A percentile compares a stretch with the other conserved stretches of the same genome.
Conservation (phyloP, 1,140 invertebrate species). For the Drosophila nannoptera region DNA sequence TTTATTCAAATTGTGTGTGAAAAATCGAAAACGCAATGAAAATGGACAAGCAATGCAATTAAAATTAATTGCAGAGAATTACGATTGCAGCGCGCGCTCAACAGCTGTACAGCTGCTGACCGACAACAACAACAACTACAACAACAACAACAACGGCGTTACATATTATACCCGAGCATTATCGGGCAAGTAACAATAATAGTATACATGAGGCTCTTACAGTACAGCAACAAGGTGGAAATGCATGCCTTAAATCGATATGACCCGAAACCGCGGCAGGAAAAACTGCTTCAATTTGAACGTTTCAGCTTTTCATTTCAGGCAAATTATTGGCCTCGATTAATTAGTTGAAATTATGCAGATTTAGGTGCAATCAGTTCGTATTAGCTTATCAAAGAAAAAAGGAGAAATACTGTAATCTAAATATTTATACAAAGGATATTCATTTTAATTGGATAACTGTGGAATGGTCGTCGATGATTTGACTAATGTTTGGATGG, state of each 20-base stretch:
- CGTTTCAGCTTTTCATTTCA: too few relatives aligned
- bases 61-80: constrained; percentile 76
- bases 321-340: too few relatives aligned
- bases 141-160: constrained; percentile 1
- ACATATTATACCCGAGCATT: not conserved
- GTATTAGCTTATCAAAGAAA: too few relatives aligned
- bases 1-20: constrained; percentile 77
- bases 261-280: not conserved
- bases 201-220: not conserved
- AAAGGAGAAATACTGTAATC: too few relatives aligned
- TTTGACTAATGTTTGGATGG: too few relatives aligned
- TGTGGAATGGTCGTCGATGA: too few relatives aligned
- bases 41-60: constrained; percentile 69
- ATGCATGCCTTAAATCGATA: not conserved
- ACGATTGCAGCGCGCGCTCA: constrained; percentile 46
- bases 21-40: constrained; percentile 73
- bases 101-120: constrained; percentile 14
- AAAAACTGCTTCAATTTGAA: too few relatives aligned
- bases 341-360: too few relatives aligned
- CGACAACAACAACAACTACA: constrained; percentile 24
- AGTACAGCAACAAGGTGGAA: not conserved
- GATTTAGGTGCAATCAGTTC: too few relatives aligned
- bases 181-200: constrained; percentile 1
- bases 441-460: too few relatives aligned
- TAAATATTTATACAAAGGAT: too few relatives aligned